A percentile compares a stretch with the other conserved stretches of the same genome.
Conservation (phyloP, 2,888 invertebrate genomes). For the Biston betularia region DNA sequence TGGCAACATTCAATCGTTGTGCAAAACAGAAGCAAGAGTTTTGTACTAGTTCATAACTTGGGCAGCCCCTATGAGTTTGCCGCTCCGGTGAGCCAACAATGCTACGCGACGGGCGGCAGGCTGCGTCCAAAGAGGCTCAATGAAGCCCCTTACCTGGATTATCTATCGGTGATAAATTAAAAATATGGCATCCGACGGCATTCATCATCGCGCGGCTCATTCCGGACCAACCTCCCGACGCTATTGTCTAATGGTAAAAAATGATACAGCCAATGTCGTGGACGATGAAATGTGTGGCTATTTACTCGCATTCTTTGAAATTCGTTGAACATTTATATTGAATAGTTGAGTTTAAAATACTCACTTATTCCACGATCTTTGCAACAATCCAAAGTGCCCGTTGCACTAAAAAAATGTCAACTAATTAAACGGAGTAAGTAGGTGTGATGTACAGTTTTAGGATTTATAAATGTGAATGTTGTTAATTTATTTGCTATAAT, state of each 20-base stretch:
- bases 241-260: constrained; percentile 62
- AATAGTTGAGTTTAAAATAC: background rate
- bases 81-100: constrained; percentile 59
- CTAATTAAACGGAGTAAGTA: no score
- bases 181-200: constrained; percentile 81
- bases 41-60: constrained; percentile 34
- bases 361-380: background rate
- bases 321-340: constrained; percentile 14
- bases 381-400: background rate
- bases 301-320: constrained; percentile 28
- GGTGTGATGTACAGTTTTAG: no score
- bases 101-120: constrained; percentile 70
- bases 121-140: constrained; percentile 66
- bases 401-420: no score
- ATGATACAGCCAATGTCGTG: constrained; percentile 40
- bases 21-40: background rate
- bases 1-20: no score
- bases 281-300: constrained; percentile 27
- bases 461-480: no score
- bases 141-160: constrained; percentile 81
- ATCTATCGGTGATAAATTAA: constrained; percentile 83
- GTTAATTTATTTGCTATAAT: no score
- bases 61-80: constrained; percentile 44
- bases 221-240: constrained; percentile 51
- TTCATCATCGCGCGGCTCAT: constrained; percentile 80